Evolutionary conservation across 2,888 invertebrate genomes (phyloP).

Genomic region (Selenia dentaria): DNA sequence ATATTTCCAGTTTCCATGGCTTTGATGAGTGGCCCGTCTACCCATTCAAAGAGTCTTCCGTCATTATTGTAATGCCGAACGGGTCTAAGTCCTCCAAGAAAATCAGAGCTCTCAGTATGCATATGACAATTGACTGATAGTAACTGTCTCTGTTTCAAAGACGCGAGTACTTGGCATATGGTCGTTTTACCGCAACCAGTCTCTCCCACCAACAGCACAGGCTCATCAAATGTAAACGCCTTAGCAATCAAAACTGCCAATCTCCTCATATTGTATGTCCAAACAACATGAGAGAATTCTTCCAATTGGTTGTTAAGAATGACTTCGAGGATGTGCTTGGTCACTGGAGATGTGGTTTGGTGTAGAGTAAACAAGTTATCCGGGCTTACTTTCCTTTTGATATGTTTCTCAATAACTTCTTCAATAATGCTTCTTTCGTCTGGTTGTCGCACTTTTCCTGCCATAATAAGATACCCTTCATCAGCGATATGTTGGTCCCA

Average conservation of each 20-base stretch:
- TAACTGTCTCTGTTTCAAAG: constrained; percentile 87
- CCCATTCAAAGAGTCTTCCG: constrained; percentile 96
- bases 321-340: constrained; percentile 87
- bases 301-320: constrained; percentile 83
- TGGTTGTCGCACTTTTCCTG: constrained; percentile 94
- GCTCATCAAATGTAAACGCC: constrained; percentile 96
- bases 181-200: constrained; percentile 99
- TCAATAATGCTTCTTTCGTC: constrained; percentile 94
- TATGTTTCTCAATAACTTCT: constrained; percentile 90
- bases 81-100: constrained; percentile 97
- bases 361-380: constrained; percentile 89
- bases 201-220: constrained; percentile 97
- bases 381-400: constrained; percentile 90
- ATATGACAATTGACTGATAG: constrained; percentile 98
- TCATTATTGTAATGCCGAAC: constrained; percentile 87
- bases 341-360: constrained; percentile 90
- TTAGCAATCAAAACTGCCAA: constrained; percentile 91
- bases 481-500: constrained; percentile 99
- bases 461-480: constrained; percentile 97
- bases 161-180: constrained; percentile 94
- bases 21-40: constrained; percentile 96
- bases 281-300: constrained; percentile 93
- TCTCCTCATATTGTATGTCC: constrained; percentile 96
- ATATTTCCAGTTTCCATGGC: constrained; percentile 95
- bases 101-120: constrained; percentile 99